Conservation (phyloP, 2,888 invertebrate species). For the Torymus texanus region DNA sequence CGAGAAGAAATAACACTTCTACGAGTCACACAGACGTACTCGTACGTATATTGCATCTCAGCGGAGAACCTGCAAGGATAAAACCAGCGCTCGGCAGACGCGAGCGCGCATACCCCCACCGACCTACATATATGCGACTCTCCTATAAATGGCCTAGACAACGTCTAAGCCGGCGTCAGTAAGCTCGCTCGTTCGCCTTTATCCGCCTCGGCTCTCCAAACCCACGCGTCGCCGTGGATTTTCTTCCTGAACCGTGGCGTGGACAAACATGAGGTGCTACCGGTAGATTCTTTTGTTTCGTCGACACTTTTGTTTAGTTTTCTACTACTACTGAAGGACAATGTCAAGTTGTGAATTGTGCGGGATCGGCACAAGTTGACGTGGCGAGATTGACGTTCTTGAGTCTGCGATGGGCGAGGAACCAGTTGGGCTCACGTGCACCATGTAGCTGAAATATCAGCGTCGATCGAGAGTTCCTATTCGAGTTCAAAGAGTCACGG, state of each 20-base stretch:
- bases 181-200: constrained; percentile 45
- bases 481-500: too few species aligned
- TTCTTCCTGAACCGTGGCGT: neutral
- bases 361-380: too few species aligned
- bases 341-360: neutral
- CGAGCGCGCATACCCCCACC: constrained; percentile 70
- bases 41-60: neutral
- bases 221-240: neutral
- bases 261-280: too few species aligned
- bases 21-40: too few species aligned
- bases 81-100: constrained; percentile 38
- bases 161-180: constrained; percentile 69
- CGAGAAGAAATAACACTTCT: too few species aligned
- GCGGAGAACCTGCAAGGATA: constrained; percentile 20
- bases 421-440: neutral
- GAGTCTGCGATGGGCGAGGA: neutral
- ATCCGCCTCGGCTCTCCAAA: constrained; percentile 13
- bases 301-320: neutral
- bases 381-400: neutral
- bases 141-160: constrained; percentile 74
- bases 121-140: constrained; percentile 69
- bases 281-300: too few species aligned
- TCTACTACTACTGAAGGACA: neutral
- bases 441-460: neutral
- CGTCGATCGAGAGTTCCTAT: neutral